Conservation (phyloP, 2,113 vertebrate genomes). For the Murina feae region DNA sequence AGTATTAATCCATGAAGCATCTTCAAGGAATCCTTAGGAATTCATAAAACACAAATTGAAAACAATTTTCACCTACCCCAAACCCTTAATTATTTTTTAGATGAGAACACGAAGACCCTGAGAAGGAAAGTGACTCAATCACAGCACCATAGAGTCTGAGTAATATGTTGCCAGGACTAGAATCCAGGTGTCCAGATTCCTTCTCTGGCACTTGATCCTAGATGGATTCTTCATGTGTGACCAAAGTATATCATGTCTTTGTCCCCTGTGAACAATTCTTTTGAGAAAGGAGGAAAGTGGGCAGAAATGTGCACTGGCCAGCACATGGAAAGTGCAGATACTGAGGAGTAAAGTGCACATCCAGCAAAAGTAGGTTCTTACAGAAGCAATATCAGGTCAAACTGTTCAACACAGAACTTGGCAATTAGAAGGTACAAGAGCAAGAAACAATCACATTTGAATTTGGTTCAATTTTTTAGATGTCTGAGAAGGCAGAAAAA, state of each 20-base stretch:
- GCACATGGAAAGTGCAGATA: background rate
- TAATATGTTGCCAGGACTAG: background rate
- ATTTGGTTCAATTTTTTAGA: slow-evolving; percentile 9
- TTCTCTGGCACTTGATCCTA: background rate
- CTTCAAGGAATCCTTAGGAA: background rate
- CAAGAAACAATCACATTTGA: background rate
- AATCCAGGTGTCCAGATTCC: background rate
- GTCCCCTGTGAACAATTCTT: background rate
- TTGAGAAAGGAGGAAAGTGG: background rate
- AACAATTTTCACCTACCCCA: background rate
- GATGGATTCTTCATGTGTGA: background rate
- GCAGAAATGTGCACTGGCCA: background rate
- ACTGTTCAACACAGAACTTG: background rate
- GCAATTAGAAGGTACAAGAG: slow-evolving; percentile 13
- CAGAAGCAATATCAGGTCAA: background rate
- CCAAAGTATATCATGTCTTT: background rate
- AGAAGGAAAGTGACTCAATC: background rate
- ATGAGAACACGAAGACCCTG: background rate
- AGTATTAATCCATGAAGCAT: background rate
- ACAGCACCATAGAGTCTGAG: background rate
- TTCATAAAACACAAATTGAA: background rate
- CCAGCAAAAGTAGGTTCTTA: background rate
- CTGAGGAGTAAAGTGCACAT: background rate
- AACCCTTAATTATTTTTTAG: background rate
- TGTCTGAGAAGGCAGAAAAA: background rate